Evolutionary conservation across 2,888 invertebrate species (phyloP).

Genomic region (Acrobeloides nanus): DNA sequence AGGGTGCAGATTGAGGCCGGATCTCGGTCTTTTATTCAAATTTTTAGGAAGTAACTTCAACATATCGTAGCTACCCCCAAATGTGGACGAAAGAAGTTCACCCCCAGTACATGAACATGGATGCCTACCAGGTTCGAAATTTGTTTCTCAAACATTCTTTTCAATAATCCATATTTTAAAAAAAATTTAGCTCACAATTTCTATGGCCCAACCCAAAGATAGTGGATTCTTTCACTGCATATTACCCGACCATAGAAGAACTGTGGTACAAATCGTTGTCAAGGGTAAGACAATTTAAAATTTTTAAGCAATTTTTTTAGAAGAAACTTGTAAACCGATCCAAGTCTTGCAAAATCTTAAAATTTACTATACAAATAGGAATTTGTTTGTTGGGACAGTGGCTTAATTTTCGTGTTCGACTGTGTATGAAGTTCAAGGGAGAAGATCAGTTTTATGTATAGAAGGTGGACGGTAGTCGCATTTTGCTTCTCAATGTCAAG

Average conservation of each 20-base stretch:
- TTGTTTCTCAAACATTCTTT: neutral
- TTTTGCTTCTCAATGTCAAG: slow-evolving; percentile 24
- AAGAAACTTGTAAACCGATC: slow-evolving; percentile 35
- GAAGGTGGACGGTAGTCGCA: slow-evolving; percentile 31
- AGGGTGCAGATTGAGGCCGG: too few relatives aligned
- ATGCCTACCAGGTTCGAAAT: slow-evolving; percentile 40
- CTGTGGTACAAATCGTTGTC: slow-evolving; percentile 40
- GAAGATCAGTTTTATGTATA: slow-evolving; percentile 19
- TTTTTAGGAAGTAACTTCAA: slow-evolving; percentile 45
- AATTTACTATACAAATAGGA: slow-evolving; percentile 3
- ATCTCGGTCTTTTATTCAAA: too few relatives aligned
- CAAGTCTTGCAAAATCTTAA: slow-evolving; percentile 19
- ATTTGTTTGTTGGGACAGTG: slow-evolving; percentile 31
- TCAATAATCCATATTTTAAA: slow-evolving; percentile 1
- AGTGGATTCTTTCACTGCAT: slow-evolving; percentile 76
- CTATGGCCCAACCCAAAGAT: slow-evolving; percentile 73
- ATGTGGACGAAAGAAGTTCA: slow-evolving; percentile 35
- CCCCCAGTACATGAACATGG: slow-evolving; percentile 23
- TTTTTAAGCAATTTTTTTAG: too few relatives aligned
- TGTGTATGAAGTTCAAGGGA: slow-evolving; percentile 31
- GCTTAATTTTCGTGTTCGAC: slow-evolving; percentile 47
- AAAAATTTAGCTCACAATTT: slow-evolving; percentile 64
- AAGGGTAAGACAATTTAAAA: slow-evolving; percentile 21
- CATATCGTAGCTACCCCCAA: slow-evolving; percentile 49
- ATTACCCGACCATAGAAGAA: slow-evolving; percentile 70